A percentile compares a stretch with the other conserved stretches of the same genome.
phyloP scores from a whole-genome alignment of 2,888 invertebrate genomes.

The Halictus ligatus region DNA sequence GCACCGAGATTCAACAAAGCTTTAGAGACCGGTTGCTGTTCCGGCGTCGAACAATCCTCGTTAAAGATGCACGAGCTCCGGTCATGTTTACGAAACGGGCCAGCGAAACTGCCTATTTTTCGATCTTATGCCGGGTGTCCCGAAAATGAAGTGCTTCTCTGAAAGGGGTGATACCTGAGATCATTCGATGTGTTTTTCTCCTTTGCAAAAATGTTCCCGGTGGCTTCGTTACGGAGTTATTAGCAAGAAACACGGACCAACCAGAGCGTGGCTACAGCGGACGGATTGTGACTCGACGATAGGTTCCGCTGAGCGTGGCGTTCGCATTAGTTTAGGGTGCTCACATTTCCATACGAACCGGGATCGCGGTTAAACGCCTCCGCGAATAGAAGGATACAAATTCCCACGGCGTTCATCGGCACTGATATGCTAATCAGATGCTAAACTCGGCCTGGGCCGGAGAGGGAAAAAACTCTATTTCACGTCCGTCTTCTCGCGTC shows the following conservation, averaged over 20 bases:
- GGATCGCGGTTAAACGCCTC: neutral
- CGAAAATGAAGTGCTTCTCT: too few species aligned
- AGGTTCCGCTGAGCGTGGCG: too few species aligned
- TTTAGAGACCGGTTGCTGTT: neutral
- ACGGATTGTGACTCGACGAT: too few species aligned
- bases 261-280: too few species aligned
- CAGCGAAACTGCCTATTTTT: neutral
- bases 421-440: slow-evolving; percentile 40
- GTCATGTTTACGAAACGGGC: neutral
- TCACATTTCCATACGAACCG: slow-evolving; percentile 15
- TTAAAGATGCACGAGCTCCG: neutral
- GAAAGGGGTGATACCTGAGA: too few species aligned
- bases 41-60: neutral
- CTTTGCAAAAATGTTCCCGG: too few species aligned
- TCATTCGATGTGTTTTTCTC: too few species aligned
- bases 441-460: neutral
- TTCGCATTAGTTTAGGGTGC: too few species aligned
- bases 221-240: too few species aligned
- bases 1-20: slow-evolving; percentile 44
- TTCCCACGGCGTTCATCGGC: slow-evolving; percentile 31
- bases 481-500: slow-evolving; percentile 23
- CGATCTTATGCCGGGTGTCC: neutral
- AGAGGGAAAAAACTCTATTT: slow-evolving; percentile 2
- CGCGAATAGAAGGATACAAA: slow-evolving; percentile 34
- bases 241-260: too few species aligned